These are phyloP conservation scores for Dendrocincla tyrannina DNA, from an alignment of 2,797 vertebrate species.

Conservation along the genomic window DNA sequence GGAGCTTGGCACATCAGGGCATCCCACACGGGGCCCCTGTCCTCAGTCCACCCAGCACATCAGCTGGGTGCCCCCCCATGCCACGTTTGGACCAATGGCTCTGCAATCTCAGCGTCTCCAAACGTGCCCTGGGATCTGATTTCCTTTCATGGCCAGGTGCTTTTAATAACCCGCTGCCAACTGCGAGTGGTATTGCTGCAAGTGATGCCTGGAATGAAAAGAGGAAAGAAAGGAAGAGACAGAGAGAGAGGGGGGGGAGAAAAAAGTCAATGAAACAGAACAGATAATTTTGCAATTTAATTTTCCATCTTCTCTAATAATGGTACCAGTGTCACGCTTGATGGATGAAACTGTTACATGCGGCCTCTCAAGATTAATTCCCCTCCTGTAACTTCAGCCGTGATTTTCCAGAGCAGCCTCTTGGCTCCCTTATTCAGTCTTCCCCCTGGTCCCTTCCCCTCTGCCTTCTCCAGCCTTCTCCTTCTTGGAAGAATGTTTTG, in stretches of 20 bases:
- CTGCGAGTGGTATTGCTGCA: not conserved
- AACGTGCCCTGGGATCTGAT: not conserved
- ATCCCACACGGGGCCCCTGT: rapidly evolving
- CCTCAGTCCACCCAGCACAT: not conserved
- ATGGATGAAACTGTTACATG: constrained; percentile 78
- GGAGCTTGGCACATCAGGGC: not conserved
- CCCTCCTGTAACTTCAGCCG: constrained; percentile 78
- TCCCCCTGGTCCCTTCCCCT: not conserved
- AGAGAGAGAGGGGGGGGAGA: too few species aligned
- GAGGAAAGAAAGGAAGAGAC: not conserved
- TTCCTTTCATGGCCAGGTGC: constrained; percentile 65
- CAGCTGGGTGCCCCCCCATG: not conserved
- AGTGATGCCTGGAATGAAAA: constrained; percentile 36
- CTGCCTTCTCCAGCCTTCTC: constrained; percentile 30
- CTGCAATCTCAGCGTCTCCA: not conserved
- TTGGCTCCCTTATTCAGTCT: constrained; percentile 9
- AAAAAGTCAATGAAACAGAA: constrained; percentile 72
- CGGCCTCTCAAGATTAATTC: constrained; percentile 82
- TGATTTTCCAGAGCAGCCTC: constrained; percentile 58
- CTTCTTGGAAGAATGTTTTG: constrained; percentile 74
- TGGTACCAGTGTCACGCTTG: constrained; percentile 80
- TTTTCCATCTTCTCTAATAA: constrained; percentile 77
- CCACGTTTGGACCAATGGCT: not conserved
- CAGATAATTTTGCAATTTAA: constrained; percentile 77
- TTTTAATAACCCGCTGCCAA: constrained; percentile 8